These are phyloP conservation scores for Amazona ochrocephala DNA, from an alignment of 2,797 vertebrate genomes.

Conservation along the genomic window DNA sequence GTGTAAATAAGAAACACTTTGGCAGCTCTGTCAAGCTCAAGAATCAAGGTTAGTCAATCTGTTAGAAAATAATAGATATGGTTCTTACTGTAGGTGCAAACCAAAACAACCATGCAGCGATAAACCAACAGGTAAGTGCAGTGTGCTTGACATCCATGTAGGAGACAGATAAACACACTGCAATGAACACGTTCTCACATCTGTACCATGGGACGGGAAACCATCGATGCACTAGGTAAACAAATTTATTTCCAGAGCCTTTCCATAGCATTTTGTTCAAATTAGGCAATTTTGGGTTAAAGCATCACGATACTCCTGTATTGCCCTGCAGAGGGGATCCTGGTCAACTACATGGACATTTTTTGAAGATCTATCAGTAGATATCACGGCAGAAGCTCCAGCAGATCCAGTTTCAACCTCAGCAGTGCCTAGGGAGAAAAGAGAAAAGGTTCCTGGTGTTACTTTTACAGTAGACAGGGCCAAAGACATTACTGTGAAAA, in stretches of 20 bases:
- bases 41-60: neutral
- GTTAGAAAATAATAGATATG: neutral
- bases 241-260: neutral
- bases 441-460: neutral
- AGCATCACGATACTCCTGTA: slow-evolving; percentile 17
- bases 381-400: neutral
- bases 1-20: neutral
- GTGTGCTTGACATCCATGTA: neutral
- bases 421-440: neutral
- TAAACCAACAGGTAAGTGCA: neutral
- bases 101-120: neutral
- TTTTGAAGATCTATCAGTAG: too few species aligned
- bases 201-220: neutral
- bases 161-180: neutral
- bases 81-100: neutral
- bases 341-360: too few species aligned
- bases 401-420: neutral
- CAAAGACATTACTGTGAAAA: neutral
- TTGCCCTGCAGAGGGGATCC: neutral
- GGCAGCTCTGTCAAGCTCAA: neutral
- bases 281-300: slow-evolving; percentile 64
- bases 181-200: neutral
- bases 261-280: slow-evolving; percentile 65
- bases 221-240: neutral
- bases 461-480: neutral